Conservation (phyloP, 2,113 vertebrate species). For the Mobula birostris region DNA sequence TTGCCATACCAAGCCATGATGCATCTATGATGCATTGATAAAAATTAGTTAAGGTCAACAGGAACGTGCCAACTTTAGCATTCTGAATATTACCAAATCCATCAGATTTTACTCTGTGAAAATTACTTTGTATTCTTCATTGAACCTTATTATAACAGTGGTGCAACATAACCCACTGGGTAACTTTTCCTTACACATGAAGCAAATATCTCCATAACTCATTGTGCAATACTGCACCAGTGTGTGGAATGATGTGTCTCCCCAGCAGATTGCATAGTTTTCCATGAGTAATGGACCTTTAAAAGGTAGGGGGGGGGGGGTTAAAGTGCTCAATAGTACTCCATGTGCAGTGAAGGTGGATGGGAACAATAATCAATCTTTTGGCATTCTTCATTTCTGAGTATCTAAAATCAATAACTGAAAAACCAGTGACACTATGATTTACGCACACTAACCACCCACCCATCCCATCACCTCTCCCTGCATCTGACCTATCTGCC, state of each 20-base stretch:
- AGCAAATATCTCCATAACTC: not conserved
- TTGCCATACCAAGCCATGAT: too few species aligned
- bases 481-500: not conserved
- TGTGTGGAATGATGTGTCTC: not conserved
- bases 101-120: not conserved
- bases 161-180: too few species aligned
- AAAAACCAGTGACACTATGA: not conserved
- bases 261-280: not conserved
- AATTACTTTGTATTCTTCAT: not conserved
- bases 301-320: not conserved
- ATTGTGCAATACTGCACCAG: not conserved
- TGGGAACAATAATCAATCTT: not conserved
- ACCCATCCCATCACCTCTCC: too few species aligned
- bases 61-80: too few species aligned
- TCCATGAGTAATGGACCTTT: not conserved
- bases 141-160: too few species aligned
- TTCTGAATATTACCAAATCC: too few species aligned
- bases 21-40: too few species aligned
- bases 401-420: too few species aligned
- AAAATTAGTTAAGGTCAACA: too few species aligned
- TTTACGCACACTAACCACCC: not conserved
- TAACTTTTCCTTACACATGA: too few species aligned
- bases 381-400: not conserved
- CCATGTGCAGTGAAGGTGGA: not conserved
- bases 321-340: not conserved